Conservation (phyloP, 2,113 vertebrate genomes). For the Mobula birostris region DNA sequence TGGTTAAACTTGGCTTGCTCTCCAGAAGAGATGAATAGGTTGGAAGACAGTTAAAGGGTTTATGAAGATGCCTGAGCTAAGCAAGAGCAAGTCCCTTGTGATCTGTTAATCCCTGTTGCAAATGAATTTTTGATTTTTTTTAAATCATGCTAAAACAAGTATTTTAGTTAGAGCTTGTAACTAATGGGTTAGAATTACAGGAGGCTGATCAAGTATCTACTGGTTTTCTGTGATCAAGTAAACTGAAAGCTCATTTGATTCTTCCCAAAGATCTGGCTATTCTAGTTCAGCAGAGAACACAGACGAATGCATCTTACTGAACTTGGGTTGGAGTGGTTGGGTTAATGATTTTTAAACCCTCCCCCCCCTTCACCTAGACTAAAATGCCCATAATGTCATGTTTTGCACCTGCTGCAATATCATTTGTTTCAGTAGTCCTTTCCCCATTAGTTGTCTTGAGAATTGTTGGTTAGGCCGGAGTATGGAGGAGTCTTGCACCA, state of each 20-base stretch:
- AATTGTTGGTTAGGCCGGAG: background rate
- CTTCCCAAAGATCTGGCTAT: background rate
- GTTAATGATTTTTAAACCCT: background rate
- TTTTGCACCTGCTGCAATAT: background rate
- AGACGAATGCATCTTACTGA: background rate
- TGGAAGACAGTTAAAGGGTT: no score
- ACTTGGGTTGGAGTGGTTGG: background rate
- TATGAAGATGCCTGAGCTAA: no score
- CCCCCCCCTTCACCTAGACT: background rate
- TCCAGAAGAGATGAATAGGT: no score
- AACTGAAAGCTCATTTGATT: background rate
- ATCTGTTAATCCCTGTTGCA: no score
- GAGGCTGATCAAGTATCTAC: background rate
- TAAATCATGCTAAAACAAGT: no score
- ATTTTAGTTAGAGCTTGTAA: background rate
- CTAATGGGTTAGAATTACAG: background rate
- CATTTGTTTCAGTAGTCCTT: background rate
- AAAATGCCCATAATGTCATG: background rate
- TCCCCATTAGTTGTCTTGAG: no score
- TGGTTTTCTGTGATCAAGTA: background rate
- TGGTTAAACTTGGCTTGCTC: no score
- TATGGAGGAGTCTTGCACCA: background rate
- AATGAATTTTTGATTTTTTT: no score
- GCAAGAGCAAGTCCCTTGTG: no score
- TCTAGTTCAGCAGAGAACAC: background rate